Base-by-base conservation (phyloP, 2,888 invertebrate species). In the Andrena fulva region DNA sequence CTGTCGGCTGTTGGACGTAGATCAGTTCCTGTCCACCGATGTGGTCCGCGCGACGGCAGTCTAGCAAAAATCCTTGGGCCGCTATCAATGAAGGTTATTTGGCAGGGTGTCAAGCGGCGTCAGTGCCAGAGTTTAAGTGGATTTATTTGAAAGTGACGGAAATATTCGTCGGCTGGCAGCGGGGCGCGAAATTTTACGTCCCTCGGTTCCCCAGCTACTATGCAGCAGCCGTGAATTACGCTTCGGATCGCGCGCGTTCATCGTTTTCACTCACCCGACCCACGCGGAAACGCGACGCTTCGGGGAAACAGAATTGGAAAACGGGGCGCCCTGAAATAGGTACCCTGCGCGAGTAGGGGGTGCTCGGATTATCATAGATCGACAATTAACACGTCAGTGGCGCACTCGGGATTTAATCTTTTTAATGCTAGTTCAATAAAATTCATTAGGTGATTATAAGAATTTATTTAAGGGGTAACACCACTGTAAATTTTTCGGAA, bases 81-180 rank as follows among this genome's bases (percentile, higher is more conserved):
- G 42, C 72, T 75, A 74, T 84, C 80, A 68, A 83, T 77, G 84
- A 84, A 84, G 80, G 84, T 80, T 80, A 75, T 80, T 85, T 85
- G 85, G 85, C 85, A 71, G 68, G 8, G 42, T 48, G 27, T 75
- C 84, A 77, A 84, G 54, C 35, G 52, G 48, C 50, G 62, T 66
- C 75, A 69, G 62, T 75, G 80, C 74, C 85, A 77, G 68, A 27
- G 69, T 72, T 76, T 42, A 71, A 79, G 63, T 31, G 66, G 66
- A 69, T 84, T 84, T 78, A 76, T 70, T 79, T 52, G 75, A 75
- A 72, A 75, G 60, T 82, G 82, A 79, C 84, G 84, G 79, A 84
- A 82, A 84, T 82, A 79, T 79, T 69, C 66, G 79, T 68, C 48
- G 62, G 52, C 48, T 33, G 71, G 62, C 77, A 60, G 8, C 20